These are phyloP conservation scores for Rutilus rutilus DNA, from an alignment of 2,113 vertebrate genomes.

Conservation along the genomic window DNA sequence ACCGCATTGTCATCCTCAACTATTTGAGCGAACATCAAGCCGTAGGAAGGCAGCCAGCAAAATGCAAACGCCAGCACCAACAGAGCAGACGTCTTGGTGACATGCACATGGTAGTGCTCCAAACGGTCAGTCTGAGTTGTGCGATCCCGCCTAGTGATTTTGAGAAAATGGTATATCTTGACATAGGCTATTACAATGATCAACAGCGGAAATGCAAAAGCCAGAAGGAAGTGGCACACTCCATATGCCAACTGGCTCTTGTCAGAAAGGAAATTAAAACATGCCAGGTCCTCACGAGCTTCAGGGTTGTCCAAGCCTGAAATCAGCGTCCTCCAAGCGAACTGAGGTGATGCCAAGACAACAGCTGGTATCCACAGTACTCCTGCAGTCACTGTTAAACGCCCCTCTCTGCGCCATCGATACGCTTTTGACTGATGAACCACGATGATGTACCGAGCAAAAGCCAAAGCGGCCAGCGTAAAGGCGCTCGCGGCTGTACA, in stretches of 20 bases:
- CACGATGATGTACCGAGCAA: slow-evolving; percentile 74
- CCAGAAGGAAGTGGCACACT: slow-evolving; percentile 70
- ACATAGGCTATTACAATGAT: slow-evolving; percentile 70
- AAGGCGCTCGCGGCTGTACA: slow-evolving; percentile 73
- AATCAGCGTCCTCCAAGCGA: slow-evolving; percentile 68
- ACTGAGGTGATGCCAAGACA: slow-evolving; percentile 70
- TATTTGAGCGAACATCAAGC: slow-evolving; percentile 69
- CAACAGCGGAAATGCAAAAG: slow-evolving; percentile 71
- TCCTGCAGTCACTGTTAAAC: slow-evolving; percentile 41
- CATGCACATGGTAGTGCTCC: slow-evolving; percentile 74
- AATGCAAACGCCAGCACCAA: slow-evolving; percentile 76
- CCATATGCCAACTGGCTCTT: slow-evolving; percentile 70
- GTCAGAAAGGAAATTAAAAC: slow-evolving; percentile 71
- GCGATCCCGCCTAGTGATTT: slow-evolving; percentile 40
- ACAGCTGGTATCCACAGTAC: slow-evolving; percentile 73
- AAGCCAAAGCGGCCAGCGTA: slow-evolving; percentile 70
- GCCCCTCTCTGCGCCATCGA: slow-evolving; percentile 58
- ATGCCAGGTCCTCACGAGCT: slow-evolving; percentile 52
- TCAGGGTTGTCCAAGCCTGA: not conserved
- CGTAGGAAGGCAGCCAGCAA: slow-evolving; percentile 79
- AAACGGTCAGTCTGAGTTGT: slow-evolving; percentile 61
- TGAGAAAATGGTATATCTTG: slow-evolving; percentile 70
- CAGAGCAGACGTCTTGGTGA: slow-evolving; percentile 73
- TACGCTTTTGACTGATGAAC: slow-evolving; percentile 69
- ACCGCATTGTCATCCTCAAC: slow-evolving; percentile 41